Conservation (phyloP, 2,113 vertebrate genomes). For the Sinosuthora webbiana region DNA sequence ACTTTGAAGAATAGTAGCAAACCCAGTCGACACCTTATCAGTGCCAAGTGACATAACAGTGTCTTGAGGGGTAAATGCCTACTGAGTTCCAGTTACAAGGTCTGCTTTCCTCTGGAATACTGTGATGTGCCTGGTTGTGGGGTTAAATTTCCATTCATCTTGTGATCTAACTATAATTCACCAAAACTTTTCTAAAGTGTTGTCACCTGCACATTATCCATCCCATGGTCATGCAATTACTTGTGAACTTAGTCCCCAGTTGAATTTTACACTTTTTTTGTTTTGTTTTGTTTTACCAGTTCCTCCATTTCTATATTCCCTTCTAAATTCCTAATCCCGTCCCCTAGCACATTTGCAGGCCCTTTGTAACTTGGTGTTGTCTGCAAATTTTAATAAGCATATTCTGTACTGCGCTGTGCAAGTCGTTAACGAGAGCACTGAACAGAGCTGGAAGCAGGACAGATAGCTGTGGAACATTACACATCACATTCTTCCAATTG, state of each 20-base stretch:
- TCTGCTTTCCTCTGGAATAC: neutral
- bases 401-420: neutral
- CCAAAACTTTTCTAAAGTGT: neutral
- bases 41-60: neutral
- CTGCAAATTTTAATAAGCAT: slow-evolving; percentile 11
- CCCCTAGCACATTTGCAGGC: neutral
- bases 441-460: slow-evolving; percentile 38
- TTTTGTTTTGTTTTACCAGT: neutral
- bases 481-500: slow-evolving; percentile 4
- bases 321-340: neutral
- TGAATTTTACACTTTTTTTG: neutral
- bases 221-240: neutral
- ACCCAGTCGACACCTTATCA: neutral
- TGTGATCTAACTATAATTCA: neutral
- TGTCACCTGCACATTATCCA: rapidly evolving
- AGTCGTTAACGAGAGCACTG: neutral
- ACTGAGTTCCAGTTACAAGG: neutral
- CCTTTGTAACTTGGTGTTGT: neutral
- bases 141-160: neutral
- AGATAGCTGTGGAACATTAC: slow-evolving; percentile 34
- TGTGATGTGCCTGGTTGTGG: neutral
- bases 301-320: neutral
- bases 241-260: neutral
- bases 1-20: neutral
- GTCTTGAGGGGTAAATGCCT: neutral